These are phyloP conservation scores for Neocrepidodera transversa DNA, from an alignment of 2,888 invertebrate species.

Conservation along the genomic window DNA sequence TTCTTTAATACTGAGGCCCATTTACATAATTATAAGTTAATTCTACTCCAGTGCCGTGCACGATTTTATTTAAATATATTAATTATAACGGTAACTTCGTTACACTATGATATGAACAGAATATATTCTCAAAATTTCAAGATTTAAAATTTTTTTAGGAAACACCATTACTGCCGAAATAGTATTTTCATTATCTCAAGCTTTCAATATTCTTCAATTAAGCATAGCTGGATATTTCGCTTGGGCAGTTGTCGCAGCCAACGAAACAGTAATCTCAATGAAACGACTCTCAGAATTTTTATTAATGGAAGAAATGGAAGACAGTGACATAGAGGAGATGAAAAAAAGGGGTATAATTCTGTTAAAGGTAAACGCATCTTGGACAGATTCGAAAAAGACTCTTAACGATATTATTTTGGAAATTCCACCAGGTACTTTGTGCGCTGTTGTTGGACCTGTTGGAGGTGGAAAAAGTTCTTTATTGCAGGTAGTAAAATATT, in stretches of 20 bases:
- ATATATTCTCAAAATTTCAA: no score
- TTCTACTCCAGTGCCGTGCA: no score
- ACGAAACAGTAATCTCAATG: constrained; percentile 66
- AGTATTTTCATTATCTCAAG: constrained; percentile 62
- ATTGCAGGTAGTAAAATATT: constrained; percentile 54
- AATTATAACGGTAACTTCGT: no score
- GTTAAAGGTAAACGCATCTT: constrained; percentile 49
- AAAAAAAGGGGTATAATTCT: constrained; percentile 42
- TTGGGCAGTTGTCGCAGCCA: constrained; percentile 64
- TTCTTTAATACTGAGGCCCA: no score
- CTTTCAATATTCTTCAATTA: constrained; percentile 61
- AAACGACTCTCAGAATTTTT: constrained; percentile 66
- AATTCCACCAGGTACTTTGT: constrained; percentile 62
- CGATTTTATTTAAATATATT: no score
- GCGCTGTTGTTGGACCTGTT: constrained; percentile 86
- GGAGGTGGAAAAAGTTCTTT: constrained; percentile 80
- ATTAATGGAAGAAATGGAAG: constrained; percentile 64
- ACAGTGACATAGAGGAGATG: constrained; percentile 39
- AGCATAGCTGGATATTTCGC: constrained; percentile 69
- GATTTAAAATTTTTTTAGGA: no score
- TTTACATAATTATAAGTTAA: no score
- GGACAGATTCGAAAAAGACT: constrained; percentile 43
- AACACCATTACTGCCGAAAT: constrained; percentile 58
- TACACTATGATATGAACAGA: no score
- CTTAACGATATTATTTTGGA: constrained; percentile 58